Conservation (phyloP, 2,113 vertebrate species). For the Dipodomys merriami region DNA sequence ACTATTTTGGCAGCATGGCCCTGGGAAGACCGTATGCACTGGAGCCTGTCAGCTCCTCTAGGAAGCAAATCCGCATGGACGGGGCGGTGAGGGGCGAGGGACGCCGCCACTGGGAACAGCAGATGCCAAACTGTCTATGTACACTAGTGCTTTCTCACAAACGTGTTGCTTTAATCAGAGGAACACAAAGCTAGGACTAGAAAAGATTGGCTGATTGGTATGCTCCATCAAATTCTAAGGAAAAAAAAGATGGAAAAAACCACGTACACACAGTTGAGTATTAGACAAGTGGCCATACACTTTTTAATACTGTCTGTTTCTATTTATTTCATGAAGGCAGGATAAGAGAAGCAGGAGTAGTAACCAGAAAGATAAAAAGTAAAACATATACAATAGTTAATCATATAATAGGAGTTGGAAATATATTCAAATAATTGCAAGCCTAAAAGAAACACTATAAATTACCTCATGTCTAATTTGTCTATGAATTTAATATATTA, state of each 20-base stretch:
- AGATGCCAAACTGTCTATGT: neutral
- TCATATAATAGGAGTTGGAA: slow-evolving; percentile 1
- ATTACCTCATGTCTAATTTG: slow-evolving; percentile 24
- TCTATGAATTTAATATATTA: slow-evolving; percentile 45
- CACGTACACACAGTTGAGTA: neutral
- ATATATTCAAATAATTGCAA: slow-evolving; percentile 54
- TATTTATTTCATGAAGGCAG: slow-evolving; percentile 47
- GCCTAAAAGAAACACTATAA: slow-evolving; percentile 45
- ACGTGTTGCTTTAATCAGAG: neutral
- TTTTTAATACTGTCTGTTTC: slow-evolving; percentile 39
- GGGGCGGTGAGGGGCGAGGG: no score
- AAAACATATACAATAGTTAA: slow-evolving; percentile 25
- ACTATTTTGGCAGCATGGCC: neutral
- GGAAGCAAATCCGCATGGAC: no score
- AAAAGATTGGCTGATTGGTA: neutral
- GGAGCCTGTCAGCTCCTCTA: neutral
- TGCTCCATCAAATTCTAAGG: neutral
- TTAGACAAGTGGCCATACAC: neutral
- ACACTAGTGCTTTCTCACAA: neutral
- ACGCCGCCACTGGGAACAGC: neutral
- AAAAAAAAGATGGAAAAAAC: neutral
- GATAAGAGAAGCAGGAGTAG: neutral
- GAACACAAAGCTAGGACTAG: neutral
- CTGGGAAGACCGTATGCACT: neutral
- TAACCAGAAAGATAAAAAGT: slow-evolving; percentile 52